Base-by-base conservation (phyloP, 2,113 vertebrate genomes). In the Podarcis muralis region DNA sequence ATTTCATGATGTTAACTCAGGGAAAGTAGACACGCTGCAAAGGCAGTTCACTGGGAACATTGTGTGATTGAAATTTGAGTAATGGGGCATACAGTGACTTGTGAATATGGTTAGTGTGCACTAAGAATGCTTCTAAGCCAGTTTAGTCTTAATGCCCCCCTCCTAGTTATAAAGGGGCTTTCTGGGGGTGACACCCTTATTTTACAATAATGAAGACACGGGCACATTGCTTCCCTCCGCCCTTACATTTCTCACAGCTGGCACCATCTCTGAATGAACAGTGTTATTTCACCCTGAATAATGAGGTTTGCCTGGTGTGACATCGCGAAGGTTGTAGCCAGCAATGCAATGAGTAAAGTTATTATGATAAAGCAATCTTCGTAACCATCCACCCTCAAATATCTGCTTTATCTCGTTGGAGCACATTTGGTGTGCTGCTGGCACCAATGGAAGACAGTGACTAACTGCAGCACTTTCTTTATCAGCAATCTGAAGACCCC, bases 251-350 rank as follows among this genome's bases (percentile, higher is more conserved):
- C 74, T 75, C 43, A 43, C 43, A 43, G 43, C 2, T 18, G 0
- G 5, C 77, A 30, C n/a, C 0, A 2, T 76, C 22, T 89, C 81
- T 92, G 43, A 91, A 88, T 65, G 16, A 84, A 82, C 25, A 4
- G 2, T 71, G 69, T 87, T 85, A 20, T 72, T 90, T 89, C 40
- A 71, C 87, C 20, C 77, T 65, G 87, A 53, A 43, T 90, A 90
- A 40, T 62, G 11, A 91, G 27, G 43, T 0, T 15, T 75, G 0
- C 32, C 90, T 27, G 1, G 1, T 32, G 62, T 35, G 59, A 53
- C 0, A 85, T 88, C 43, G 18, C 59, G 65, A 85, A 3, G 0
- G 4, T 35, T 7, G 59, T 1, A 20, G 22, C 40, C 72, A 68
- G 59, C 1, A 0, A 18, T 72, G 15, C 1, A 0, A 27, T 81